Evolutionary conservation across 2,797 vertebrate species (phyloP).

Genomic region (Myiotriccus ornatus): DNA sequence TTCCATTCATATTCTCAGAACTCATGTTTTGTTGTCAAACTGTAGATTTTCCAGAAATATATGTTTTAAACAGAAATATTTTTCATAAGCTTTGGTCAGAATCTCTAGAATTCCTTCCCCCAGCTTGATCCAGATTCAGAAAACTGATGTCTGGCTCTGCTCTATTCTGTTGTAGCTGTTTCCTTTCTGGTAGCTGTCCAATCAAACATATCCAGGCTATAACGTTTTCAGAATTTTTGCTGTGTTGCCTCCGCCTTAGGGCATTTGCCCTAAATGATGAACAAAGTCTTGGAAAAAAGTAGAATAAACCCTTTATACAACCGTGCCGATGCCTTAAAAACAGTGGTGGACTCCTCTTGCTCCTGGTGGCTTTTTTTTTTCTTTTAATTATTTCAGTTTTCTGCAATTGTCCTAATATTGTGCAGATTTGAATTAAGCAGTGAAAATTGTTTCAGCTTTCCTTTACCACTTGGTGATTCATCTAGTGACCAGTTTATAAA

Average conservation of each 20-base stretch:
- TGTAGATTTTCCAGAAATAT: background rate
- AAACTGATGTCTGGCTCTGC: background rate
- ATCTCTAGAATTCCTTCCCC: background rate
- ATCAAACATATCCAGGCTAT: background rate
- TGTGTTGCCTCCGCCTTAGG: background rate
- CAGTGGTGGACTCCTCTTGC: background rate
- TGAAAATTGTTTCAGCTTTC: background rate
- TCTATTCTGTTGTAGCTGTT: background rate
- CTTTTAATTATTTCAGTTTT: background rate
- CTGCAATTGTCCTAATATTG: background rate
- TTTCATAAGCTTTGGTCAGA: background rate
- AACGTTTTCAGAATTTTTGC: background rate
- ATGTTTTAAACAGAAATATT: background rate
- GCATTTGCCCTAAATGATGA: background rate
- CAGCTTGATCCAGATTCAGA: background rate
- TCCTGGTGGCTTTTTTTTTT: background rate
- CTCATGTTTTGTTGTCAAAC: background rate
- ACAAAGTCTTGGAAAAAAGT: background rate
- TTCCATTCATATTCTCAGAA: background rate
- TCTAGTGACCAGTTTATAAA: background rate
- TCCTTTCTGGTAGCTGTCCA: background rate
- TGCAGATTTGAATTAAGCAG: background rate
- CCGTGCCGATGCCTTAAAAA: background rate
- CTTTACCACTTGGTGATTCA: background rate
- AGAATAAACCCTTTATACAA: background rate